Evolutionary conservation across 2,888 invertebrate species (phyloP), one percentile per base, ranked within the genome.

Genomic region (Rhorus exstirpatorius): DNA sequence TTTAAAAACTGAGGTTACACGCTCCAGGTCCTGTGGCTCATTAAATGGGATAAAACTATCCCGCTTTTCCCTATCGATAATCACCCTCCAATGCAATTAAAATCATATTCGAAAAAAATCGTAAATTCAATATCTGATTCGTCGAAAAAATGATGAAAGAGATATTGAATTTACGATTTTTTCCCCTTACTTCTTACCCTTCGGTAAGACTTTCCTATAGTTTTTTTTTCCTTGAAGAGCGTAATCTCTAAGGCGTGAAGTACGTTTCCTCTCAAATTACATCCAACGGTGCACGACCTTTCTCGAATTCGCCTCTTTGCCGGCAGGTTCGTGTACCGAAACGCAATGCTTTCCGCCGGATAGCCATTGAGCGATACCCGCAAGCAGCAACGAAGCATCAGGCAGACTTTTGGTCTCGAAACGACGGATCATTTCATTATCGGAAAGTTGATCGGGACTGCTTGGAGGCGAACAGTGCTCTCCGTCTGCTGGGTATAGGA

Each of bases 371-470:
- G 60, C 74, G 80, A 82, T 78, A 83, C 79, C 71, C 49, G 51
- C 77, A 80, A 24, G 72, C 58, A 63, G 31, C 60, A 53, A 49
- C 53, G 61, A 14, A 24, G 24, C 10, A 38, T 4, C n/a, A 24
- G 41, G 17, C 14, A 46, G 72, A 72, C 72, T 76, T 74, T 79
- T 63, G 60, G 71, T 78, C 49, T 70, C 53, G 77, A 75, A 78
- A 79, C 55, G 79, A 49, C 58, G 83, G 85, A 87, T 88, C 85
- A 87, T 86, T 88, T 87, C 84, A 85, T 86, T 85, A 87, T 86
- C 84, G 87, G 82, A 86, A 88, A 87, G 85, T 84, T 87, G 87
- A 88, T 87, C 88, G 78, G 67, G 83, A 82, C 71, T 78, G 79
- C 76, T 46, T 49, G 53, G 53, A 61, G 81, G 65, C 75, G 67